Evolutionary conservation across 1,140 invertebrate species (phyloP).

Genomic region (Caenorhabditis remanei): DNA sequence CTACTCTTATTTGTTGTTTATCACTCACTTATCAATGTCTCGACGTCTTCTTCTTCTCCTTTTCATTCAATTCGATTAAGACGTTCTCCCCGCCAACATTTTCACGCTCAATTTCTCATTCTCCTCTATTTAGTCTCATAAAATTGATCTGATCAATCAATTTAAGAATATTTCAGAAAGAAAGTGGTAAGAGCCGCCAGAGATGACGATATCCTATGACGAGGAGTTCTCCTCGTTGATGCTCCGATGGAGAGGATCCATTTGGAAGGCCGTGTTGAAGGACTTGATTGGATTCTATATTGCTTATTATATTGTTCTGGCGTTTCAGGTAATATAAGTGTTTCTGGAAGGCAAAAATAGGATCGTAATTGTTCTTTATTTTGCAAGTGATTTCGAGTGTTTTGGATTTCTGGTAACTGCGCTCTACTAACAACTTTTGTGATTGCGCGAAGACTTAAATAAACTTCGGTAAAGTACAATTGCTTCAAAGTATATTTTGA

Average conservation of each 20-base stretch:
- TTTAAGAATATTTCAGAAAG: background rate
- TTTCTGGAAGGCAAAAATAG: too few species aligned
- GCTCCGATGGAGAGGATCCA: slow-evolving; percentile 76
- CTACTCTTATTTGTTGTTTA: slow-evolving; percentile 42
- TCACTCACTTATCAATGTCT: slow-evolving; percentile 47
- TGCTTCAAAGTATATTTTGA: too few species aligned
- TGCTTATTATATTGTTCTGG: slow-evolving; percentile 77
- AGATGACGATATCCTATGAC: slow-evolving; percentile 69
- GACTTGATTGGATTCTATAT: slow-evolving; percentile 77
- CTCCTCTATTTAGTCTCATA: background rate
- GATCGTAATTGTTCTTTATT: too few species aligned
- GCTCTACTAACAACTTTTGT: too few species aligned
- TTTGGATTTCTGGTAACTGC: too few species aligned
- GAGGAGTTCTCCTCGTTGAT: slow-evolving; percentile 75
- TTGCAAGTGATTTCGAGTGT: too few species aligned
- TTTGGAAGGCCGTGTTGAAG: slow-evolving; percentile 78
- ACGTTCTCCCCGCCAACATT: slow-evolving; percentile 36
- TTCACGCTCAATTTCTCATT: background rate
- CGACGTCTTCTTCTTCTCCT: background rate
- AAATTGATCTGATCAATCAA: too few species aligned
- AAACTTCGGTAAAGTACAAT: too few species aligned
- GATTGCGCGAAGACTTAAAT: too few species aligned
- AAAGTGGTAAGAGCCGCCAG: background rate
- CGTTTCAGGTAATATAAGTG: slow-evolving; percentile 71
- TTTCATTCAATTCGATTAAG: slow-evolving; percentile 40